Conservation (phyloP, 2,888 invertebrate species). For the Ceraclea dissimilis region DNA sequence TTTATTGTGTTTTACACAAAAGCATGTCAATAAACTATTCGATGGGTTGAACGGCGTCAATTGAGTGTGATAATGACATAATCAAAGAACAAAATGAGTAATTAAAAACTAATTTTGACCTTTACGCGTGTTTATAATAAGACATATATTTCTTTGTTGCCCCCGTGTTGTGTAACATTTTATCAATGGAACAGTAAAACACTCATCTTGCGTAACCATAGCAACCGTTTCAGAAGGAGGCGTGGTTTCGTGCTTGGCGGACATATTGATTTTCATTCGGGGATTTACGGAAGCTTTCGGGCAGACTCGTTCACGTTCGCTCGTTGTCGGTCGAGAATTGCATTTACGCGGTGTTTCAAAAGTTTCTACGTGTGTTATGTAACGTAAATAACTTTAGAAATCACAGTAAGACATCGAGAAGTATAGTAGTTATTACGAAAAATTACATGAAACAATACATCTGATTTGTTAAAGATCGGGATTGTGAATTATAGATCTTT, state of each 20-base stretch:
- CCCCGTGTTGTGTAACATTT: not conserved
- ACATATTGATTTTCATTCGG: conserved; percentile 25
- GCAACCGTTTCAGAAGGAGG: conserved; percentile 21
- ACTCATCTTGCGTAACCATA: conserved; percentile 22
- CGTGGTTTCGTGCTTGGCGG: conserved; percentile 14
- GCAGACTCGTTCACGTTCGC: not conserved
- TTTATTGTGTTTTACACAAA: too few species aligned
- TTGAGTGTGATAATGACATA: too few species aligned
- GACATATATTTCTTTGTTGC: not conserved
- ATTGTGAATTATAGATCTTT: too few species aligned
- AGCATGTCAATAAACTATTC: too few species aligned
- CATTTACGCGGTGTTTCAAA: conserved; percentile 12
- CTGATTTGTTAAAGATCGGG: too few species aligned
- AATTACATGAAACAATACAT: too few species aligned
- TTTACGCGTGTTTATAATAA: not conserved
- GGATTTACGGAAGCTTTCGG: conserved; percentile 7
- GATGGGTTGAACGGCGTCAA: too few species aligned
- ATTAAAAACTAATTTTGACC: not conserved
- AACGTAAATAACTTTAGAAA: not conserved
- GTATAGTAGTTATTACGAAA: too few species aligned
- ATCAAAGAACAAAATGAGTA: too few species aligned
- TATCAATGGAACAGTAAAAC: conserved; percentile 4
- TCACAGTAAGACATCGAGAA: too few species aligned
- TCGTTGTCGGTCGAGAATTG: conserved; percentile 4
- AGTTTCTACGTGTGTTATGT: conserved; percentile 3